Evolutionary conservation across 30 jellyfish, hydroid and myxozoan genomes (phyloP).

Genomic region (Aurelia aurita): DNA sequence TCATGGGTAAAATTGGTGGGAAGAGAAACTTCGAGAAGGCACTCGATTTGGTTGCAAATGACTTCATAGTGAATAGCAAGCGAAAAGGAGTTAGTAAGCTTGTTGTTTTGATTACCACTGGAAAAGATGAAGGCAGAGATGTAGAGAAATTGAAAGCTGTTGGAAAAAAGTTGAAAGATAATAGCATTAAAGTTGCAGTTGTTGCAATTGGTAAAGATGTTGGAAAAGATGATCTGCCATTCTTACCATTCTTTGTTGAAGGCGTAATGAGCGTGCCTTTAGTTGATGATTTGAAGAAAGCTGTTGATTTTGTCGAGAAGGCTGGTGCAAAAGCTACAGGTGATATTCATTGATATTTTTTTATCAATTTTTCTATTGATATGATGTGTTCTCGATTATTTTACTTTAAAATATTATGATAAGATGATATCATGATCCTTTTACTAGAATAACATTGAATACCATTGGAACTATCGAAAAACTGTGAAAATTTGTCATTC

Average conservation of each 20-base stretch:
- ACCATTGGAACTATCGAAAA: no score
- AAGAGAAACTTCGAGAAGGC: background rate
- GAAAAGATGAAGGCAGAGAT: constrained; percentile 21
- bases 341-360: constrained; percentile 9
- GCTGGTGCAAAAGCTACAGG: constrained; percentile 23
- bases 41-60: background rate
- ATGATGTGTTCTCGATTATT: no score
- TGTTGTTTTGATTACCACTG: constrained; percentile 56
- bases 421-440: no score
- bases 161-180: constrained; percentile 34
- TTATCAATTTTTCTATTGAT: no score
- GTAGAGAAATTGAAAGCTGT: constrained; percentile 1
- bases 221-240: background rate
- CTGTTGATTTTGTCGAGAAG: constrained; percentile 35
- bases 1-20: constrained; percentile 5
- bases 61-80: background rate
- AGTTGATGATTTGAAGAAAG: constrained; percentile 1
- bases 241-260: background rate
- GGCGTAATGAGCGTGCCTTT: background rate
- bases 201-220: constrained; percentile 51
- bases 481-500: no score
- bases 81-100: constrained; percentile 35
- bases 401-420: no score
- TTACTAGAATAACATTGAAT: no score
- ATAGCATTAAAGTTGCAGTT: constrained; percentile 63